A percentile compares a stretch with the other conserved stretches of the same genome.
phyloP scores from a whole-genome alignment of 2,113 vertebrate species.

The Scomber colias region DNA sequence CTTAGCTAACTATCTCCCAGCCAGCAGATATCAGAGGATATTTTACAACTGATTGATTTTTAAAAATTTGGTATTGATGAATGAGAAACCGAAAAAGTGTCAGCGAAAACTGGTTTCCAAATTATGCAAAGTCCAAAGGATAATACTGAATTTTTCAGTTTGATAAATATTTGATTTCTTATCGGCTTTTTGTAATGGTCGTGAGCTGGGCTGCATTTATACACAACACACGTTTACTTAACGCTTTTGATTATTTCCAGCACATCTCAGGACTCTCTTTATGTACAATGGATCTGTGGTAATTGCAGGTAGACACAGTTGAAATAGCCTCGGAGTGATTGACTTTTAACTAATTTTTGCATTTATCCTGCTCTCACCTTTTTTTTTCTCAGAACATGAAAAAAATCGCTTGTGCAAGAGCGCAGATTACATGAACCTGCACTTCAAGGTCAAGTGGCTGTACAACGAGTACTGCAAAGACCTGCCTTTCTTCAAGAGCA shows the following conservation, averaged over 20 bases:
- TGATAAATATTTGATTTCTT: conserved; percentile 12
- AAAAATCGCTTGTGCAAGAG: conserved; percentile 98
- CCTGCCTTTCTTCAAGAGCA: conserved; percentile 94
- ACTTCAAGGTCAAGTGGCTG: conserved; percentile 99
- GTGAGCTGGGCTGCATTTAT: background rate
- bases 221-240: background rate
- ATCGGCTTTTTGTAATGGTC: background rate
- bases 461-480: conserved; percentile 99
- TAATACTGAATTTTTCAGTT: background rate
- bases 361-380: conserved; percentile 31
- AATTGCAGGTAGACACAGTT: background rate
- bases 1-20: background rate
- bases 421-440: conserved; percentile 99
- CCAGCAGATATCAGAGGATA: background rate
- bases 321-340: background rate
- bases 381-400: conserved; percentile 89
- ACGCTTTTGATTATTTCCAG: background rate
- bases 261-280: background rate
- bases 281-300: background rate
- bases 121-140: background rate
- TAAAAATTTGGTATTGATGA: background rate
- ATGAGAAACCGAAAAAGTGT: background rate
- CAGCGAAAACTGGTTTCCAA: background rate
- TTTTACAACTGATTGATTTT: background rate
- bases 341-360: conserved; percentile 20